These are phyloP conservation scores for Neodiprion virginianus DNA, from an alignment of 1,140 invertebrate genomes.

Conservation along the genomic window DNA sequence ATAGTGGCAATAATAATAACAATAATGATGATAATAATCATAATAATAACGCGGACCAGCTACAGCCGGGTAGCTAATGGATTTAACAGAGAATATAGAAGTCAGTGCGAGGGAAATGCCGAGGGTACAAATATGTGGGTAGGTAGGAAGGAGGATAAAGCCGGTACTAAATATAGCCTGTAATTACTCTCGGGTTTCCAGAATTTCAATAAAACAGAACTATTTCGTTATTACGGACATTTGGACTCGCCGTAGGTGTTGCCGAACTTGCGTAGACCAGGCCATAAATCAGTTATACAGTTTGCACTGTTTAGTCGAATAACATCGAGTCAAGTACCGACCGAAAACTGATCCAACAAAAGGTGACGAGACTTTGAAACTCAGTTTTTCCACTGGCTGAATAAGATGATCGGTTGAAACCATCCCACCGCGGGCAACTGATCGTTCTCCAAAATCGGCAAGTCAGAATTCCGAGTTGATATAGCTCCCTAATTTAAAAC, in stretches of 20 bases:
- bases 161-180: background rate
- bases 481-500: background rate
- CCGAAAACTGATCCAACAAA: too few species aligned
- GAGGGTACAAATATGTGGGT: background rate
- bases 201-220: background rate
- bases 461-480: background rate
- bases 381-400: too few species aligned
- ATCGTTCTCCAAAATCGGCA: background rate
- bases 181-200: background rate
- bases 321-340: too few species aligned
- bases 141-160: background rate
- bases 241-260: too few species aligned
- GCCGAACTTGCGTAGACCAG: too few species aligned
- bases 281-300: too few species aligned
- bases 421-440: background rate
- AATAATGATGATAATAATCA: too few species aligned
- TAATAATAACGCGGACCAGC: too few species aligned
- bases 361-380: too few species aligned
- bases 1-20: background rate
- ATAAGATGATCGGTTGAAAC: background rate
- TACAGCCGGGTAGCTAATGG: background rate
- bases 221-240: background rate
- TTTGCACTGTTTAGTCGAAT: too few species aligned
- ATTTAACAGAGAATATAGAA: background rate
- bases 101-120: background rate